These are phyloP conservation scores for Pseudoatta argentina DNA, from an alignment of 1,140 invertebrate genomes.

Conservation along the genomic window DNA sequence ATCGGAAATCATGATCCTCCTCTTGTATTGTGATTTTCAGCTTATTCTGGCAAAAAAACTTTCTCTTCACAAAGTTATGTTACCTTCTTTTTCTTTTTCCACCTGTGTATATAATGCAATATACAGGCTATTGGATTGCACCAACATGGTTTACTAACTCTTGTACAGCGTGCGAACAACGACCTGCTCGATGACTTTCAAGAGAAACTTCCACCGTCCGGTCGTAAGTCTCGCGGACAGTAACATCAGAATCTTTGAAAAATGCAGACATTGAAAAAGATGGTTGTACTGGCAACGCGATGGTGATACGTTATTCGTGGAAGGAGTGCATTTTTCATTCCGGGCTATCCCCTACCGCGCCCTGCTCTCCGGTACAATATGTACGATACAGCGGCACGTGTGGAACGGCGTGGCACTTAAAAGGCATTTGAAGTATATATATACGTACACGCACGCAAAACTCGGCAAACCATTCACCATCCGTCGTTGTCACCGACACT, in stretches of 20 bases:
- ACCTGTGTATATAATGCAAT: neutral
- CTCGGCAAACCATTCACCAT: constrained; percentile 39
- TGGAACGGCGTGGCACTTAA: constrained; percentile 24
- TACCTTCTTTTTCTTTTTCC: neutral
- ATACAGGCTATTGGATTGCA: constrained; percentile 16
- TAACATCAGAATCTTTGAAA: constrained; percentile 61
- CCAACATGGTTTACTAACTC: neutral
- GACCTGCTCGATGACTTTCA: constrained; percentile 40
- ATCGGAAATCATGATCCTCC: neutral
- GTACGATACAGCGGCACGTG: constrained; percentile 33
- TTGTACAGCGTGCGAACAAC: neutral
- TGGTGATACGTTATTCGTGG: constrained; percentile 32
- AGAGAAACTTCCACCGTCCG: constrained; percentile 32
- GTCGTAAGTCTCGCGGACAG: constrained; percentile 42
- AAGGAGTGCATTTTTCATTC: constrained; percentile 53
- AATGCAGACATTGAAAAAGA: constrained; percentile 61
- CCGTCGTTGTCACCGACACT: constrained; percentile 19
- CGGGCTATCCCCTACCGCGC: neutral
- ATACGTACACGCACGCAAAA: neutral
- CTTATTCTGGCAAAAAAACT: neutral
- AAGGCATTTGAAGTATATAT: neutral
- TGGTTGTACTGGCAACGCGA: constrained; percentile 37
- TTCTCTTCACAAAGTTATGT: neutral
- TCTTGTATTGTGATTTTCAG: neutral
- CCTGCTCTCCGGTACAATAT: constrained; percentile 29